Evolutionary conservation across 2,888 invertebrate species (phyloP).

Genomic region (Ramazzottius varieornatus): DNA sequence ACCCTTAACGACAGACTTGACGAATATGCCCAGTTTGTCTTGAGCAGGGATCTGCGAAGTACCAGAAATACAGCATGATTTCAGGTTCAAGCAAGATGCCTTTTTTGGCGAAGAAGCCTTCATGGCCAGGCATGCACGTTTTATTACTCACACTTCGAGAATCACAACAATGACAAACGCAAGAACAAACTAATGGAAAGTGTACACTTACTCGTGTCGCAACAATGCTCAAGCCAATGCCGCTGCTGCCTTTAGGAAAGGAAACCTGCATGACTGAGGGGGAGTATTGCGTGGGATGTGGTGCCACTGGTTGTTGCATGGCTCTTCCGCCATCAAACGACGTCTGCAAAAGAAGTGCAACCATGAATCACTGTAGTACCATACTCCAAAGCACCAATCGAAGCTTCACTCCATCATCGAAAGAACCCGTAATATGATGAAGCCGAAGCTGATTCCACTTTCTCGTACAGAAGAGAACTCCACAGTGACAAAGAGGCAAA

Average conservation of each 20-base stretch:
- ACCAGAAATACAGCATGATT: conserved; percentile 6
- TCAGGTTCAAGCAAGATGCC: background rate
- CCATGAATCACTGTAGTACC: no score
- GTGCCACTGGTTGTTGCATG: no score
- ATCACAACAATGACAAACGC: background rate
- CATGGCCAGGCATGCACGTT: no score
- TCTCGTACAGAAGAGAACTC: no score
- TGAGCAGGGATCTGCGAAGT: conserved; percentile 40
- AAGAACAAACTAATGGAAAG: conserved; percentile 3
- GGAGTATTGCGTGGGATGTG: conserved; percentile 31
- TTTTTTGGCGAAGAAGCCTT: background rate
- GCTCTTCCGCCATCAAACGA: conserved; percentile 74
- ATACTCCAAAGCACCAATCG: conserved; percentile 11
- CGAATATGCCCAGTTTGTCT: conserved; percentile 74
- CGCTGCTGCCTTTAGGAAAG: conserved; percentile 71
- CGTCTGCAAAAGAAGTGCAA: conserved; percentile 64
- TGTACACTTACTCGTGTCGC: conserved; percentile 52
- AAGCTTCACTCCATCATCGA: no score
- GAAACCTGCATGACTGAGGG: conserved; percentile 58
- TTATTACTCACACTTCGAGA: no score
- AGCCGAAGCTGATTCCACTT: no score
- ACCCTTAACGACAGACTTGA: conserved; percentile 82
- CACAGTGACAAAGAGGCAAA: no score
- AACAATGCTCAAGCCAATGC: conserved; percentile 93
- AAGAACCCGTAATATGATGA: no score